These are phyloP conservation scores for Pentalonia nigronervosa DNA, from an alignment of 1,140 invertebrate species.

Conservation along the genomic window DNA sequence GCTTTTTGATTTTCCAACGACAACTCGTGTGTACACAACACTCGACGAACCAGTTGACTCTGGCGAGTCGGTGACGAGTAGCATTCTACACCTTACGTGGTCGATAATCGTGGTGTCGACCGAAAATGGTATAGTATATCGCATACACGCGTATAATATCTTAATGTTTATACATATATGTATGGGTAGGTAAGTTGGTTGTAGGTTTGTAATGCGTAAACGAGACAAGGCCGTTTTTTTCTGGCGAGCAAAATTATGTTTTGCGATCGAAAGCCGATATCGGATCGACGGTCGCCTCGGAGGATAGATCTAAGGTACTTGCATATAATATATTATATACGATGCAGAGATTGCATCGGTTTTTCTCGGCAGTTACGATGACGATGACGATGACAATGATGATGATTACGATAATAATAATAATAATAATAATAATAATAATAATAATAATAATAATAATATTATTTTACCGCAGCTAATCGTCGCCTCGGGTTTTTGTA, in stretches of 20 bases:
- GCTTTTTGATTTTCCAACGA: not conserved
- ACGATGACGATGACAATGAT: not conserved
- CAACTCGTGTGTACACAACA: not conserved
- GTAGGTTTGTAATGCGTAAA: not conserved
- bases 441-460: not conserved
- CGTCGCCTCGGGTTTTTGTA: not conserved
- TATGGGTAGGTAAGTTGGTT: not conserved
- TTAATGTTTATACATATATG: not conserved
- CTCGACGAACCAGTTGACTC: not conserved
- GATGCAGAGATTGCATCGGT: not conserved
- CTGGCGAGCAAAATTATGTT: not conserved
- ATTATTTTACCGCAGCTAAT: not conserved
- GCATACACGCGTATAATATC: not conserved
- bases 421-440: not conserved
- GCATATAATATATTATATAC: conserved; percentile 1
- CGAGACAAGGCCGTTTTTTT: not conserved
- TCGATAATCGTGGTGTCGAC: not conserved
- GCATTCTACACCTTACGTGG: not conserved
- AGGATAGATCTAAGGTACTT: not conserved
- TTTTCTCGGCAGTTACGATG: not conserved
- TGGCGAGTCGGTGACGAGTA: not conserved
- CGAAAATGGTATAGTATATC: not conserved
- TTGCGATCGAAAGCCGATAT: not conserved
- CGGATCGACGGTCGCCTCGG: not conserved
- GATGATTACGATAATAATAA: not conserved